Evolutionary conservation across 2,113 vertebrate species (phyloP), one percentile per base, ranked within the genome.

Genomic region (Pteropus alecto): DNA sequence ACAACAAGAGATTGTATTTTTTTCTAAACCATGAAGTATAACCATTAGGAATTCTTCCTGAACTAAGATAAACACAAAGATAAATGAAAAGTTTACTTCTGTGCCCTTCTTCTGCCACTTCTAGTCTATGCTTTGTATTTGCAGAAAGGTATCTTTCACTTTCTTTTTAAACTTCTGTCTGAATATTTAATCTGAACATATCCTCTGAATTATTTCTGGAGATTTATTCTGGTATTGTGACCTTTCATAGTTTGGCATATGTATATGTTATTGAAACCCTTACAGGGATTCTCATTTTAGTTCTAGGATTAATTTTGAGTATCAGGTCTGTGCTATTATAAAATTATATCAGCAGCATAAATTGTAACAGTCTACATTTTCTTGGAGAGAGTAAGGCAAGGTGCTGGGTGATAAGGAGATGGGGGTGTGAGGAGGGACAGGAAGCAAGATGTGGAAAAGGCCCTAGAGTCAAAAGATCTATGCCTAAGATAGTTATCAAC

Each of bases 341-440:
- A 93, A 96, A 46, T 92, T 58, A 68, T 13, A 77, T 68, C 71
- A 77, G 54, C 68, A 92, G n/a, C n/a, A 92, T 38, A 61, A 87
- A 48, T 41, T 79, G 26, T 73, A 93, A 78, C 8, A 63, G 11
- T 28, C 38, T 74, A 76, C 22, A 51, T 48, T 87, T 83, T 46
- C 22, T 65, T 51, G 46, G 7, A 43, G 12, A 22, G n/a, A 22
- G 16, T 4, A 65, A 30, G 22, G 22, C 16, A 21, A 73, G 7
- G 7, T n/a, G 7, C 58, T 65, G 12, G 21, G 41, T 26, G 26
- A 30, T 60, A 1, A 2, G 41, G 4, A 7, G 21, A 14, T 7
- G 15, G 10, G 12, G 33, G 2, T 63, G 9, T 15, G 51, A 71
- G 26, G 8, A 70, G 10, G 51, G 58, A 76, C 1, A 81, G 24